Evolutionary conservation across 1,140 invertebrate genomes (phyloP).

Genomic region (Neelides sp.): DNA sequence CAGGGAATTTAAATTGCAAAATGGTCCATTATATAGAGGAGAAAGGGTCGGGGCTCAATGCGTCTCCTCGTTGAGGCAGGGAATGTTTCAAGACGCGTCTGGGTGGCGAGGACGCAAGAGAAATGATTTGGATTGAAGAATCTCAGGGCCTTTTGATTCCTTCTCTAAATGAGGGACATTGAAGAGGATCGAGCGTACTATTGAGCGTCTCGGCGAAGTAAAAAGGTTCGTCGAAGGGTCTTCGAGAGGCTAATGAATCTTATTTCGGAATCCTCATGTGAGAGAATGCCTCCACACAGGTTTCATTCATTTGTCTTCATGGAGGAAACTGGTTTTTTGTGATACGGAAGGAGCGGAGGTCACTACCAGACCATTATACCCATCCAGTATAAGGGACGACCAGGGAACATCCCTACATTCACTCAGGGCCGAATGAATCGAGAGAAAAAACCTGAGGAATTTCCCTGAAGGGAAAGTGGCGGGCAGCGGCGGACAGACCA

Average conservation of each 20-base stretch:
- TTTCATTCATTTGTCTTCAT: constrained; percentile 20
- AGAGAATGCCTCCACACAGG: constrained; percentile 16
- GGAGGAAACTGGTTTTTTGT: constrained; percentile 21
- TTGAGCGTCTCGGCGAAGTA: too few relatives aligned
- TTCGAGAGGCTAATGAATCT: constrained; percentile 9
- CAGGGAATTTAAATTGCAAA: too few relatives aligned
- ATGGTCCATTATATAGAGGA: too few relatives aligned
- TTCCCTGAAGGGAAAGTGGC: constrained; percentile 11
- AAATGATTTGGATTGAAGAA: too few relatives aligned
- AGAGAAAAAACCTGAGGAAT: constrained; percentile 18
- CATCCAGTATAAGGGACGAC: neutral
- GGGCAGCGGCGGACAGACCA: constrained; percentile 11
- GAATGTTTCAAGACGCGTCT: too few relatives aligned
- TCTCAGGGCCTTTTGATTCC: too few relatives aligned
- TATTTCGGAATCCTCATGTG: constrained; percentile 3
- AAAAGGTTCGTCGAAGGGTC: neutral
- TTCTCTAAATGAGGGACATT: too few relatives aligned
- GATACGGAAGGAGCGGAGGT: constrained; percentile 17
- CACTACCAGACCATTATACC: neutral
- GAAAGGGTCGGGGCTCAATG: too few relatives aligned
- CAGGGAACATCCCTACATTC: neutral
- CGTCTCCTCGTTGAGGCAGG: too few relatives aligned
- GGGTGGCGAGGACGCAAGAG: too few relatives aligned
- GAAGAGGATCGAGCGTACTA: too few relatives aligned
- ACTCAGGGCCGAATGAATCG: constrained; percentile 17